A percentile compares a stretch with the other conserved stretches of the same genome.
These are phyloP conservation scores for Tipula unca DNA, from an alignment of 2,888 invertebrate genomes.

Conservation along the genomic window DNA sequence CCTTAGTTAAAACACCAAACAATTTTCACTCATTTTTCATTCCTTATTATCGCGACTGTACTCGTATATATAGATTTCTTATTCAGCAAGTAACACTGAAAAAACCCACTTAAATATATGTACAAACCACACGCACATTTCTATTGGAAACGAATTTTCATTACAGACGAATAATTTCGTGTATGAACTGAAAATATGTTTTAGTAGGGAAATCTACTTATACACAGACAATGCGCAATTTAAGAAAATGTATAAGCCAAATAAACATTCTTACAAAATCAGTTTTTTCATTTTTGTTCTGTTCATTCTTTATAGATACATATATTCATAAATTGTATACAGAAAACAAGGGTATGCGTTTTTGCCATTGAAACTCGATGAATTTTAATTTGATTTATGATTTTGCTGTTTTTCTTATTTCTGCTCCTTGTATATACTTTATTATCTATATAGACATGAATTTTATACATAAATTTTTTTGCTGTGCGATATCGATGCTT, in stretches of 20 bases:
- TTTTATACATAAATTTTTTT: not conserved
- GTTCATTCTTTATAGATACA: not conserved
- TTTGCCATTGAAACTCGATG: not conserved
- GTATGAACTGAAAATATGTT: not conserved
- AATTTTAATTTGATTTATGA: conserved; percentile 2
- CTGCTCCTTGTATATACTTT: not conserved
- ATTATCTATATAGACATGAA: not conserved
- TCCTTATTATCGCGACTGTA: not conserved
- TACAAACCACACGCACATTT: not conserved
- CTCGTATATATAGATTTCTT: not conserved
- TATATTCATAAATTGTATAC: not conserved
- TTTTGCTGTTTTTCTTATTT: not conserved
- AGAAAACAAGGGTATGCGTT: not conserved
- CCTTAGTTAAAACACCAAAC: no score
- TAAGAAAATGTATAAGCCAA: not conserved
- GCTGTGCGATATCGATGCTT: not conserved
- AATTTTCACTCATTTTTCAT: not conserved
- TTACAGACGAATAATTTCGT: not conserved
- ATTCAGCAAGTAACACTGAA: not conserved
- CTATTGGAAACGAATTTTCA: not conserved
- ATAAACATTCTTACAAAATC: not conserved
- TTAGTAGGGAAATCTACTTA: not conserved
- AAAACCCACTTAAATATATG: not conserved
- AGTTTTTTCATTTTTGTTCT: not conserved
- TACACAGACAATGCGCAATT: not conserved